Evolutionary conservation across 2,113 vertebrate species (phyloP), one percentile per base, ranked within the genome.

Genomic region (Paedocypris sp.): DNA sequence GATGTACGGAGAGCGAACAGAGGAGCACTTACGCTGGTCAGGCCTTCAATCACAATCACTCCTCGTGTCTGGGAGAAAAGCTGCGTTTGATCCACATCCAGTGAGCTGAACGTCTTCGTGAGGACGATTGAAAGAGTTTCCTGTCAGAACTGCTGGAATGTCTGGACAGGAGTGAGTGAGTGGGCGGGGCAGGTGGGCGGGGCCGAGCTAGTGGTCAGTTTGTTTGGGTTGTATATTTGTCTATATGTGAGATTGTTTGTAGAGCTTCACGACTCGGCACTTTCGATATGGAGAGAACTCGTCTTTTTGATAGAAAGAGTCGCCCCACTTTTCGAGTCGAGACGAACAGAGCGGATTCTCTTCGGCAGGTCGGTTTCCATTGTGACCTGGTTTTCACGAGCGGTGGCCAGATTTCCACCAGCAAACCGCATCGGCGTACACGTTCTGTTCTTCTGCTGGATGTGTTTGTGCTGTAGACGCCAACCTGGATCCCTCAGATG

Each of bases 231-330:
- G 75, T 70, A 70, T 71, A 80, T 80, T 61, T 67, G 72, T 68
- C 78, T 79, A 82, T 86, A 81, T 82, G 86, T 84, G 88, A 80
- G 79, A 84, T 66, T 71, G 67, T 71, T 52, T 70, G 60, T 84
- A 85, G 84, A 82, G 79, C 85, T 82, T 87, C 88, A 85, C 81
- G 83, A 84, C 83, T 88, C 87, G 86, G 89, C 87, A 90, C 88
- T 90, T 90, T 90, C 88, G n/a, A 82, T 86, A 66, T 68, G 90
- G 15, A 62, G 58, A 60, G 50, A 65, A 57, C 47, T 36, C 64
- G 59, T 54, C 15, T 56, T 58, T 67, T 67, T 77, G 22, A 58
- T 66, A 47, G 42, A 67, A 56, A 52, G 45, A 58, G 56, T 46
- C 64, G 57, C 68, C 66, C 66, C 63, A 60, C 36, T 48, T 64